Evolutionary conservation across 2,888 invertebrate genomes (phyloP).

Genomic region (Timema cristinae): DNA sequence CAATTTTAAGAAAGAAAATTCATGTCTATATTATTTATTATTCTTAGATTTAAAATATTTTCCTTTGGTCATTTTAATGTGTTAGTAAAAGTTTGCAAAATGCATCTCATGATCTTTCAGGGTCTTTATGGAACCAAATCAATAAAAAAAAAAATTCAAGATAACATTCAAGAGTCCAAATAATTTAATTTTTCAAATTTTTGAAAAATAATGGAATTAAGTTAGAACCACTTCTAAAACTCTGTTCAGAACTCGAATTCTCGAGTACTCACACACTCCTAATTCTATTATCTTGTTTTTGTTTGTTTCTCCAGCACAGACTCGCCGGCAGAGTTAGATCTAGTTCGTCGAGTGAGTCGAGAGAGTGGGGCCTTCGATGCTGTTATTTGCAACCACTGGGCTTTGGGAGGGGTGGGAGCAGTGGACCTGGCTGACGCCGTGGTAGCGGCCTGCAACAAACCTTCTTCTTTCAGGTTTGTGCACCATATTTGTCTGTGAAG

Average conservation of each 20-base stretch:
- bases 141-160: no score
- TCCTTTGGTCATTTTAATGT: no score
- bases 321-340: slow-evolving; percentile 73
- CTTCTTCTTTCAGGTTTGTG: slow-evolving; percentile 50
- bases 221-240: not conserved
- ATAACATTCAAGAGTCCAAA: no score
- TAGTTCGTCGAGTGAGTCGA: slow-evolving; percentile 68
- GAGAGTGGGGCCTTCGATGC: slow-evolving; percentile 83
- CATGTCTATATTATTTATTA: no score
- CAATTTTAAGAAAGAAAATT: no score
- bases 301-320: slow-evolving; percentile 62
- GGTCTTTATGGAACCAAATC: no score
- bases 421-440: slow-evolving; percentile 81
- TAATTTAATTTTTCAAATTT: not conserved
- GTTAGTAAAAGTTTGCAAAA: no score
- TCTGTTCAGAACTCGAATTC: not conserved
- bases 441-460: slow-evolving; percentile 65
- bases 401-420: slow-evolving; percentile 85
- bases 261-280: no score
- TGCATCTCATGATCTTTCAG: no score
- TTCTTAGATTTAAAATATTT: no score
- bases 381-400: slow-evolving; percentile 86
- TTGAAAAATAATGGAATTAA: not conserved
- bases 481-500: slow-evolving; percentile 4
- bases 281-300: slow-evolving; percentile 25